Evolutionary conservation across 1,140 invertebrate genomes (phyloP), one percentile per base, ranked within the genome.

Genomic region (Aphis craccivora): DNA sequence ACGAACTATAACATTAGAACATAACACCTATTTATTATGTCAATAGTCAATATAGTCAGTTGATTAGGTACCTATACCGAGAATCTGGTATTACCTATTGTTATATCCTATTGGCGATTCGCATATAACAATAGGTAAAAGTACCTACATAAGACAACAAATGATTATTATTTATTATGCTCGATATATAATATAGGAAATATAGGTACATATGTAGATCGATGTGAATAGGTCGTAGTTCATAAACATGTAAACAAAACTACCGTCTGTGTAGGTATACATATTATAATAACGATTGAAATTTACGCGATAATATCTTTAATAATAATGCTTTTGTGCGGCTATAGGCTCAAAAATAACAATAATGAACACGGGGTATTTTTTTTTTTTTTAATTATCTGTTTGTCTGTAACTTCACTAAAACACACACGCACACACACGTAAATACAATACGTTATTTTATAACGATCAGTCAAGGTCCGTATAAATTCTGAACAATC

Each of bases 391-490:
- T 25, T 25, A 60, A 67, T n/a, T 67, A 67, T 67, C 60, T 14
- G 6, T 1, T 60, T 25, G 7, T 7, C 53, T 8, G 0, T 60
- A 67, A 51, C 48, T 51, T 11, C 14, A 48, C 7, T 30, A 9
- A 67, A 14, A 67, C 60, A 60, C 30, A 45, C 45, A n/a, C 60
- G 30, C 60, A 67, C 60, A 60, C 60, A 60, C 11, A 60, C 55
- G 30, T 25, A 51, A 51, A 30, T 4, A n/a, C 60, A 67, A 67
- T 30, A 60, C 25, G 60, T 14, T 25, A 20, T 76, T 76, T 76
- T n/a, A 76, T 76, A 76, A n/a, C 60, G 60, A 76, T 76, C 60
- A n/a, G 60, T 76, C 60, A 76, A 76, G 60, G 60, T 76, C 30
- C 60, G 60, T 6, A 76, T 76, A 76, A 76, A 35, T 76, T 76